Base-by-base conservation (phyloP, 2,888 invertebrate genomes). In the Trichopoda pennipes region DNA sequence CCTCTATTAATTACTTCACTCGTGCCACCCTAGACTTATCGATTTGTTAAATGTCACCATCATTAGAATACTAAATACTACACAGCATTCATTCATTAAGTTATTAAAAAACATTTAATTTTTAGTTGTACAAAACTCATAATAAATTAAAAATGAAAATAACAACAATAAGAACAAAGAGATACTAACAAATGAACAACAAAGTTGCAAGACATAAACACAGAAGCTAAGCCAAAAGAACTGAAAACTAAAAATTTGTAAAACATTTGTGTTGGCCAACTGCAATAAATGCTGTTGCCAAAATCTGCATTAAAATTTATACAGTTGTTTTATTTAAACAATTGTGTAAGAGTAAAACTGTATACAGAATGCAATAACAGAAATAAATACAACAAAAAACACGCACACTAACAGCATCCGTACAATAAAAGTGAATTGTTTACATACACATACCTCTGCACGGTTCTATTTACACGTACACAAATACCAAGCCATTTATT, bases 251-350 rank as follows among this genome's bases (percentile, higher is more conserved):
- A 47, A 69, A 78, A 83, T 81, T 83, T 72, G 69, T 58, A 70
- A 70, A 80, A 60, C 72, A 81, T 53, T 82, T 82, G 64, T 66
- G 66, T 56, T 80, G 80, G 85, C 85, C 82, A 81, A 82, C 80
- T 69, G 47, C 85, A 86, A 84, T 86, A 80, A 86, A 85, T 86
- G 86, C 83, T 83, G 85, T 77, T 89, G 89, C 89, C 89, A 89
- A 89, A 89, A 89, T 88, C 81, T 86, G 87, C 89, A 89, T 89
- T 89, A 88, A 89, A 82, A 89, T 89, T 89, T 89, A 89, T 89
- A 86, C 87, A 87, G 85, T 86, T 88, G 86, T 88, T 86, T 88
- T 88, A 86, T 38, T 58, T 64, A 51, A 69, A 69, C 68, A 56
- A 56, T 56, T 73, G 55, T 76, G 63, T 61, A 72, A 28, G 32